Base-by-base conservation (phyloP, 92 coral and sea anemone genomes). In the Parazoanthus darwini region DNA sequence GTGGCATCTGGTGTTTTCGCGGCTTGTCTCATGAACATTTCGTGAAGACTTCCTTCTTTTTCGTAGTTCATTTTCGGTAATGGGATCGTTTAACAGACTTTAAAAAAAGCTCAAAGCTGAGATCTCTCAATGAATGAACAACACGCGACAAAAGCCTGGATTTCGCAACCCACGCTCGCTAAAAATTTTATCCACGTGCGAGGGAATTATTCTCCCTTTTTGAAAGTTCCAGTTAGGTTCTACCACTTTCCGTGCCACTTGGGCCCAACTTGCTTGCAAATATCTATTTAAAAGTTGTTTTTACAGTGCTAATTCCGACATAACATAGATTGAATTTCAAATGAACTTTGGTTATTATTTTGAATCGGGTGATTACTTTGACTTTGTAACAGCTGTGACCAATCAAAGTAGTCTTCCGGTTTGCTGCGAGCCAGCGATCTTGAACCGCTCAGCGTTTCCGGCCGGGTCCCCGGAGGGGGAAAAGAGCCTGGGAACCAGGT, bases 41-140 rank as follows among this genome's bases (percentile, higher is more conserved):
- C 96, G 81, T 93, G 98, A 82, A 95, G 98, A 56, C 94, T 93
- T 67, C 92, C 94, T 82, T 93, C 85, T 39, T 78, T 92, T 80
- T 93, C 93, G 91, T 92, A 94, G 59, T 92, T 93, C 98, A 95
- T 95, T 50, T 63, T 90, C 66, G 72, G 5, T 5, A 16, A 11
- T 36, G 10, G 36, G n/a, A 5, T 70, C 25, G 74, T 7, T 70
- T 6, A 5, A 79, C n/a, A 79, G 39, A 79, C 48, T 38, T 38
- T 76, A 42, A 51, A 0, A 18, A 10, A 76, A 5, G 25, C n/a
- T 37, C 22, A 29, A 29, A 6, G 78, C 22, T 7, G 42, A 74
- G 44, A 16, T 35, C 25, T 63, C 26, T 23, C 70, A 63, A 63
- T 5, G 8, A 8, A 18, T 29, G 70, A 63, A 18, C 70, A 63